Percentiles rank a stretch among this genome's conserved stretches.
Conservation (phyloP, 2,888 invertebrate species). For the Nematopogon swammerdamellus region DNA sequence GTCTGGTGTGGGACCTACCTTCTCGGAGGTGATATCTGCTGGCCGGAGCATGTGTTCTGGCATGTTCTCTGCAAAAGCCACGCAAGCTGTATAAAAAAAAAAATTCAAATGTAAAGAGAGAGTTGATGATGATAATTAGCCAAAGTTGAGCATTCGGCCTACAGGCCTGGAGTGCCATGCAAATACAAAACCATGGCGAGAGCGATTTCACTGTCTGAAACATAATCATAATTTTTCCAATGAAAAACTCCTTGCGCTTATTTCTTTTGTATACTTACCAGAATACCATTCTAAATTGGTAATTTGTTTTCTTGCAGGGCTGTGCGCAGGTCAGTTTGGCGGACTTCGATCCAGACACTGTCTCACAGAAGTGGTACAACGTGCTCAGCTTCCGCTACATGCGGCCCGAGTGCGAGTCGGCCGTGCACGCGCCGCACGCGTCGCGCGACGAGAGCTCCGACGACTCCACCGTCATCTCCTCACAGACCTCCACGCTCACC, state of each 20-base stretch:
- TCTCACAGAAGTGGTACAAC: slow-evolving; percentile 91
- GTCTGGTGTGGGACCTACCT: no score
- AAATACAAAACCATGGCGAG: slow-evolving; percentile 34
- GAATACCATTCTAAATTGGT: no score
- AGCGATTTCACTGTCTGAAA: slow-evolving; percentile 38
- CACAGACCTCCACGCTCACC: slow-evolving; percentile 93
- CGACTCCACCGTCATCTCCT: slow-evolving; percentile 94
- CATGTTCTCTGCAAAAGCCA: no score
- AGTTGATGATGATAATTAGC: slow-evolving; percentile 45
- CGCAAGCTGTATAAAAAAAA: no score
- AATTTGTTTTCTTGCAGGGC: no score
- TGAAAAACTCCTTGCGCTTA: no score
- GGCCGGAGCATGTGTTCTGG: no score
- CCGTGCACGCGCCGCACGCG: slow-evolving; percentile 14
- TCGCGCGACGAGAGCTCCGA: slow-evolving; percentile 91
- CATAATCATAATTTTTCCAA: slow-evolving; percentile 3
- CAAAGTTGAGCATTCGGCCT: slow-evolving; percentile 52
- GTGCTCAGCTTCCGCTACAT: slow-evolving; percentile 67
- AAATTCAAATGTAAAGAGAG: no score
- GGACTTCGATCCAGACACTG: slow-evolving; percentile 83
- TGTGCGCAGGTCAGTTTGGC: slow-evolving; percentile 94
- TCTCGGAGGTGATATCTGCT: no score
- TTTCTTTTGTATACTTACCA: no score
- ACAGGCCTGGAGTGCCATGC: slow-evolving; percentile 47
- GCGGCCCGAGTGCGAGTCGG: slow-evolving; percentile 16